These are phyloP conservation scores for Rhagonycha fulva DNA, from an alignment of 2,888 invertebrate genomes.

Conservation along the genomic window DNA sequence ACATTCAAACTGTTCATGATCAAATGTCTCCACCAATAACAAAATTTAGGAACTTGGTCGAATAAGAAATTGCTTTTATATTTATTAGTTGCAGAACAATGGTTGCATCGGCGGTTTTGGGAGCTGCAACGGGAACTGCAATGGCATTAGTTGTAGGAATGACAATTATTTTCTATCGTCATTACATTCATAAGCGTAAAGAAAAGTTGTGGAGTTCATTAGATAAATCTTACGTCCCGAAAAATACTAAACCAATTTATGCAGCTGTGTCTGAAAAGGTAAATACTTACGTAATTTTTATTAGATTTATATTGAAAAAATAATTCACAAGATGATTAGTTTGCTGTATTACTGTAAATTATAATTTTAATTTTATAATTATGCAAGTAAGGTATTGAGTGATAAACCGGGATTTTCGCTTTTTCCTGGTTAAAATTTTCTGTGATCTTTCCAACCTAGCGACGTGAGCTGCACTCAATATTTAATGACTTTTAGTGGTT, in stretches of 20 bases:
- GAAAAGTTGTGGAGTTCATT: constrained; percentile 63
- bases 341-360: no score
- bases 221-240: constrained; percentile 44
- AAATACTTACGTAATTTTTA: constrained; percentile 21
- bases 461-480: no score
- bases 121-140: constrained; percentile 70
- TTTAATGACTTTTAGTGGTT: no score
- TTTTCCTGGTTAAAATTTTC: no score
- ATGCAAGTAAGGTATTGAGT: no score
- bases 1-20: no score
- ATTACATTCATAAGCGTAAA: constrained; percentile 62
- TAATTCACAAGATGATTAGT: no score
- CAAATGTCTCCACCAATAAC: no score
- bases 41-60: no score
- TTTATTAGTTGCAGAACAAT: constrained; percentile 46
- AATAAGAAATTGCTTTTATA: neutral
- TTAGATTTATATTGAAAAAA: neutral
- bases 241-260: constrained; percentile 38
- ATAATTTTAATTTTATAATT: no score
- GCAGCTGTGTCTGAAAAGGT: constrained; percentile 47
- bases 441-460: no score
- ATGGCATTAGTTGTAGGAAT: constrained; percentile 67
- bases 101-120: constrained; percentile 69
- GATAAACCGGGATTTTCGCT: no score
- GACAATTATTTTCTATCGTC: constrained; percentile 69